A percentile compares a stretch with the other conserved stretches of the same genome.
phyloP scores from a whole-genome alignment of 2,888 invertebrate genomes.

The Eupithecia subfuscata region DNA sequence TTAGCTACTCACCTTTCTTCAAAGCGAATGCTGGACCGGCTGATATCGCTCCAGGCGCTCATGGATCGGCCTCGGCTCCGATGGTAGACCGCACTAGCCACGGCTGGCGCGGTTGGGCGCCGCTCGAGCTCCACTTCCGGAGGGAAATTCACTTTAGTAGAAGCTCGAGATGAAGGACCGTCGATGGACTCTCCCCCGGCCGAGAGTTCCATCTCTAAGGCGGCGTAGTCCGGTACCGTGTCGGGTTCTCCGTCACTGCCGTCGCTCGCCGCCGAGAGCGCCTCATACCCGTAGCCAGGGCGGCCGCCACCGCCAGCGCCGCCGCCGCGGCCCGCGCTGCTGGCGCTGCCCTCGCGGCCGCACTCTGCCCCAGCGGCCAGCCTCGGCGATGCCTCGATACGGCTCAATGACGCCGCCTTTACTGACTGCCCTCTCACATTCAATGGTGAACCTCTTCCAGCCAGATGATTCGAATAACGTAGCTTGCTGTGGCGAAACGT shows the following conservation, averaged over 20 bases:
- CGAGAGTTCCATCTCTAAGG: constrained; percentile 77
- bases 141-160: constrained; percentile 87
- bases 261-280: constrained; percentile 79
- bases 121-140: constrained; percentile 82
- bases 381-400: constrained; percentile 75
- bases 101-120: constrained; percentile 72
- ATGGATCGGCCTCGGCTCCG: constrained; percentile 88
- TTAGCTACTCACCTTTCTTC: constrained; percentile 87
- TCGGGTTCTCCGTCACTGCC: constrained; percentile 77
- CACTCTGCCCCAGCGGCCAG: constrained; percentile 70
- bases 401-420: constrained; percentile 78
- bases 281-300: constrained; percentile 81
- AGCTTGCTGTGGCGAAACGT: constrained; percentile 82
- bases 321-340: constrained; percentile 58
- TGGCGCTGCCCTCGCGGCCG: constrained; percentile 63
- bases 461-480: constrained; percentile 76
- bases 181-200: constrained; percentile 74
- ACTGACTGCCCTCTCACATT: constrained; percentile 69
- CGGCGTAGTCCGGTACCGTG: constrained; percentile 73
- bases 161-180: constrained; percentile 77
- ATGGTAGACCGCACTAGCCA: constrained; percentile 77
- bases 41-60: constrained; percentile 95
- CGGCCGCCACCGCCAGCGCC: constrained; percentile 75
- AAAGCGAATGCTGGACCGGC: constrained; percentile 91
- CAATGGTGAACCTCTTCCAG: constrained; percentile 69